phyloP scores from a whole-genome alignment of 2,113 vertebrate species.

The Micromys minutus region DNA sequence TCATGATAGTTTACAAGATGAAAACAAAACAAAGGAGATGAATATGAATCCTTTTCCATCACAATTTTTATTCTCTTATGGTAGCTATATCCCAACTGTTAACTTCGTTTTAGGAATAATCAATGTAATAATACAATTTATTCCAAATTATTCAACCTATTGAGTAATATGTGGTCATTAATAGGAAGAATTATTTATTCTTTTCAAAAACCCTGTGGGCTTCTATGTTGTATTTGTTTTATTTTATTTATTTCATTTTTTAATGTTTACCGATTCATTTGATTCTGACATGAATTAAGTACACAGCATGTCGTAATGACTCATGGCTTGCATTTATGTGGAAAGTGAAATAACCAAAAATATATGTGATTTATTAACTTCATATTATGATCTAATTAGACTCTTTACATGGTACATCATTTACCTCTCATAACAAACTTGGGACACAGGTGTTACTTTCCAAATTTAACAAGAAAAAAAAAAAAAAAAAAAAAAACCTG shows the following conservation, averaged over 20 bases:
- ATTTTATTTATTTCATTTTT: constrained; percentile 43
- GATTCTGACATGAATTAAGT: neutral
- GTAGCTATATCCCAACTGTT: constrained; percentile 28
- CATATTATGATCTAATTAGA: constrained; percentile 52
- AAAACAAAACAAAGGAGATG: neutral
- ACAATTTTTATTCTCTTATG: constrained; percentile 20
- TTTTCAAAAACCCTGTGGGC: neutral
- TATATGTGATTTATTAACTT: constrained; percentile 27
- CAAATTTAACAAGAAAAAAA: neutral
- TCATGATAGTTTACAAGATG: constrained; percentile 65
- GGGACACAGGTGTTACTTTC: neutral
- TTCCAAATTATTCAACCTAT: neutral
- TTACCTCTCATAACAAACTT: constrained; percentile 30
- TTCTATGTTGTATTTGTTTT: constrained; percentile 31
- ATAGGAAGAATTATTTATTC: neutral
- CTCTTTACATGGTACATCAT: neutral
- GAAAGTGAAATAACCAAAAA: constrained; percentile 56
- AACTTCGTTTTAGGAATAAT: neutral
- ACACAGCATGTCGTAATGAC: neutral
- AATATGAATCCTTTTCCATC: constrained; percentile 36
- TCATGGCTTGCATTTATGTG: constrained; percentile 1
- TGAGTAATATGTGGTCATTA: neutral
- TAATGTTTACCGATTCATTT: constrained; percentile 39
- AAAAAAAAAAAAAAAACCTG: neutral
- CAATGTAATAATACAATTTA: neutral